Evolutionary conservation across 2,113 vertebrate genomes (phyloP).

Genomic region (Thymallus thymallus): DNA sequence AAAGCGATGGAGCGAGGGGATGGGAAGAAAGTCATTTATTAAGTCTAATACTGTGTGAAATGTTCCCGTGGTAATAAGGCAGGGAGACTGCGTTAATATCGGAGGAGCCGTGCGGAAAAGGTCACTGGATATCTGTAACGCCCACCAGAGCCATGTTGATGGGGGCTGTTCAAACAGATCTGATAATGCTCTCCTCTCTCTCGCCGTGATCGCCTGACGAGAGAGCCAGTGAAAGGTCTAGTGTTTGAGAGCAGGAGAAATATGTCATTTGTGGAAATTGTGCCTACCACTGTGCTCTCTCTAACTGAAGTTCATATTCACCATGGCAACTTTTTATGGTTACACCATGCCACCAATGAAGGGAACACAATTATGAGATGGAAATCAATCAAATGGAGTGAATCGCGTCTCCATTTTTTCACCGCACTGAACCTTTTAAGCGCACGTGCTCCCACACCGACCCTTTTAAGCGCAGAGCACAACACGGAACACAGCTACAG

Average conservation of each 20-base stretch:
- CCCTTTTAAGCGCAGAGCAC: too few relatives aligned
- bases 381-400: too few relatives aligned
- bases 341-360: conserved; percentile 21
- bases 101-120: conserved; percentile 84
- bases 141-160: conserved; percentile 81
- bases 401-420: too few relatives aligned
- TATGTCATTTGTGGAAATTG: conserved; percentile 24
- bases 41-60: conserved; percentile 93
- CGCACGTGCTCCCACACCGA: too few relatives aligned
- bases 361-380: conserved; percentile 34
- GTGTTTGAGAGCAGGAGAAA: conserved; percentile 41
- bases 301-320: conserved; percentile 36
- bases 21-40: conserved; percentile 87
- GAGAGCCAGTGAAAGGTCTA: conserved; percentile 58
- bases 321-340: conserved; percentile 17
- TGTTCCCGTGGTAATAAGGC: conserved; percentile 90
- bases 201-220: not conserved
- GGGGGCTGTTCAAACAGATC: conserved; percentile 84
- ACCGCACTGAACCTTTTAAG: too few relatives aligned
- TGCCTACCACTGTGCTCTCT: conserved; percentile 28
- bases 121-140: conserved; percentile 82
- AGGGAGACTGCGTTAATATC: conserved; percentile 89
- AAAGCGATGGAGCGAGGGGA: conserved; percentile 42
- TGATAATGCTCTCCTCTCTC: conserved; percentile 67
- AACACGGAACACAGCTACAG: too few relatives aligned